Conservation (phyloP, 2,113 vertebrate genomes). For the Nerophis ophidion region DNA sequence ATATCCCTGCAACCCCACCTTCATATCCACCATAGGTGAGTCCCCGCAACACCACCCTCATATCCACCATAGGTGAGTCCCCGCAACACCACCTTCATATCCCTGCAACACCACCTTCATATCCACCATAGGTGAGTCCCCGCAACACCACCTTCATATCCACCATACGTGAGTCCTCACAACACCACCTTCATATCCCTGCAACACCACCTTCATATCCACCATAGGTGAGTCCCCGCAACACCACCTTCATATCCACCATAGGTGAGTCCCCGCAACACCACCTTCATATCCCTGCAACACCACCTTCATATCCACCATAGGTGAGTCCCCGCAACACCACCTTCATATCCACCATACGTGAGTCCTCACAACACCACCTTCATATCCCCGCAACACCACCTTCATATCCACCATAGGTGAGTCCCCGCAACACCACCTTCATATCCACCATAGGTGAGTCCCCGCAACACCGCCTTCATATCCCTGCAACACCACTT, state of each 20-base stretch:
- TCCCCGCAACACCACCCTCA: conserved; percentile 78
- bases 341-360: conserved; percentile 84
- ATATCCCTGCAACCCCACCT: conserved; percentile 80
- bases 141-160: conserved; percentile 82
- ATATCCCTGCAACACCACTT: conserved; percentile 80
- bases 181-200: no score
- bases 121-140: conserved; percentile 80
- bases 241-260: conserved; percentile 82
- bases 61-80: conserved; percentile 81
- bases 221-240: conserved; percentile 80
- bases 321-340: conserved; percentile 78
- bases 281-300: no score
- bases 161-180: conserved; percentile 79
- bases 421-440: conserved; percentile 76
- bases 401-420: conserved; percentile 84
- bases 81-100: no score
- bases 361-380: no score
- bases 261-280: conserved; percentile 79
- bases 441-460: conserved; percentile 83
- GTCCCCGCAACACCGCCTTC: no score
- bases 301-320: conserved; percentile 82
- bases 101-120: conserved; percentile 81
- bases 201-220: conserved; percentile 81
- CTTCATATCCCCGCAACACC: no score
- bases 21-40: conserved; percentile 82